Percentiles rank a stretch among this genome's conserved stretches.
phyloP scores from a whole-genome alignment of 2,797 vertebrate species.

The Furcifer pardalis region DNA sequence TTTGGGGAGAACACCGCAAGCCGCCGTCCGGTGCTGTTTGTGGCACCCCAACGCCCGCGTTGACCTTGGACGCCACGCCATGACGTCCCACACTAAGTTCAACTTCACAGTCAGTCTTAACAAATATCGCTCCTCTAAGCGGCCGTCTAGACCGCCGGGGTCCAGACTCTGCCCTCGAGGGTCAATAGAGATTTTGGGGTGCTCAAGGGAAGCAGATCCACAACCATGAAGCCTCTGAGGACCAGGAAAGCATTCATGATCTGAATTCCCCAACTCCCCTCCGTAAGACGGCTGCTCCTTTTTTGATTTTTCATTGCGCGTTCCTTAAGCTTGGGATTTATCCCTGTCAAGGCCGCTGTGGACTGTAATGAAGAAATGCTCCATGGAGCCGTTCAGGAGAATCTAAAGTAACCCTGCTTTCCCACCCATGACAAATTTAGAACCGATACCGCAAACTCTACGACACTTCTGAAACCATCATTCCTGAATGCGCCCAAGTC shows the following conservation, averaged over 20 bases:
- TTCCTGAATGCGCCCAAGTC: not conserved
- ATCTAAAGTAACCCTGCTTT: not conserved
- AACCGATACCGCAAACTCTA: too few relatives aligned
- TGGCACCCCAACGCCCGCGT: not conserved
- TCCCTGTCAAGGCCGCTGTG: not conserved
- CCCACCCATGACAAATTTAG: too few relatives aligned
- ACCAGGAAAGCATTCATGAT: not conserved
- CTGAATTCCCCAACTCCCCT: constrained; percentile 13
- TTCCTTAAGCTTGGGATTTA: not conserved
- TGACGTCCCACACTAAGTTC: not conserved
- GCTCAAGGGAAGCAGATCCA: not conserved
- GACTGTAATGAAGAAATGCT: not conserved
- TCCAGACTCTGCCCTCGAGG: too few relatives aligned
- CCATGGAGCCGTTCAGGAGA: not conserved
- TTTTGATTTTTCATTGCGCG: constrained; percentile 16
- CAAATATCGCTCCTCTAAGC: not conserved
- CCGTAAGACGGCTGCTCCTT: constrained; percentile 8
- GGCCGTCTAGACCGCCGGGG: not conserved
- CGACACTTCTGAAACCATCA: not conserved
- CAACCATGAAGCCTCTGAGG: not conserved
- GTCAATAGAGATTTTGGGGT: not conserved
- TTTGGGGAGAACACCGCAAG: too few relatives aligned
- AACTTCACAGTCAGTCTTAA: not conserved
- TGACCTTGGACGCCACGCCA: not conserved
- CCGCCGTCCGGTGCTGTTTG: too few relatives aligned